Conservation (phyloP, 2,113 vertebrate species). For the Proteles cristata region DNA sequence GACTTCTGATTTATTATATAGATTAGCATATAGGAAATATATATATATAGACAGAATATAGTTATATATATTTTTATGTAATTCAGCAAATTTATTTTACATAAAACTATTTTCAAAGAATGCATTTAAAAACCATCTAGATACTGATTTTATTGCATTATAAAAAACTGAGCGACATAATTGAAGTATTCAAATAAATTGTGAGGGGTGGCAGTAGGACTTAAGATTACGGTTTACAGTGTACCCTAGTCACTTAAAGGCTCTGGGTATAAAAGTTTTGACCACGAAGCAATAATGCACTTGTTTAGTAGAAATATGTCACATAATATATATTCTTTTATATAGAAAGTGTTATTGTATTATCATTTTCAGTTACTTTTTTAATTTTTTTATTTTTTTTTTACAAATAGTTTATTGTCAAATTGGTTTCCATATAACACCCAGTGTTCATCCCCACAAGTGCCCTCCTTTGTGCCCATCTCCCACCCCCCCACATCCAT, state of each 20-base stretch:
- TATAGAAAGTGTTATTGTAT: conserved; percentile 85
- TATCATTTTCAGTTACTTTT: conserved; percentile 82
- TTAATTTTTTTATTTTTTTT: no score
- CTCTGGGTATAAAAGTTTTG: conserved; percentile 81
- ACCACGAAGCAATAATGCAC: conserved; percentile 89
- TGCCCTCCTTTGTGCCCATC: no score
- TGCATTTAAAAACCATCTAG: conserved; percentile 83
- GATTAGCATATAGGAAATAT: not conserved
- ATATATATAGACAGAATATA: not conserved
- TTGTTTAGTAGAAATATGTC: conserved; percentile 85
- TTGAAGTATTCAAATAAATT: conserved; percentile 83
- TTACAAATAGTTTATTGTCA: no score
- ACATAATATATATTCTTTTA: conserved; percentile 87
- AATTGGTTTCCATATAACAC: no score
- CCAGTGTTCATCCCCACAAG: no score
- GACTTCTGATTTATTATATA: conserved; percentile 22
- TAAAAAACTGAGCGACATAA: conserved; percentile 86
- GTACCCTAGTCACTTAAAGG: conserved; percentile 81
- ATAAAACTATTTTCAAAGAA: conserved; percentile 86
- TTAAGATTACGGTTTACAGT: conserved; percentile 67
- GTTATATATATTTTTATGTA: conserved; percentile 57
- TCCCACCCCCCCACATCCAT: no score
- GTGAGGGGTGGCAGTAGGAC: conserved; percentile 59
- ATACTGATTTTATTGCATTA: conserved; percentile 88
- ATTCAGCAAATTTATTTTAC: conserved; percentile 89